Conservation (phyloP, 2,888 invertebrate genomes). For the Apamea monoglypha region DNA sequence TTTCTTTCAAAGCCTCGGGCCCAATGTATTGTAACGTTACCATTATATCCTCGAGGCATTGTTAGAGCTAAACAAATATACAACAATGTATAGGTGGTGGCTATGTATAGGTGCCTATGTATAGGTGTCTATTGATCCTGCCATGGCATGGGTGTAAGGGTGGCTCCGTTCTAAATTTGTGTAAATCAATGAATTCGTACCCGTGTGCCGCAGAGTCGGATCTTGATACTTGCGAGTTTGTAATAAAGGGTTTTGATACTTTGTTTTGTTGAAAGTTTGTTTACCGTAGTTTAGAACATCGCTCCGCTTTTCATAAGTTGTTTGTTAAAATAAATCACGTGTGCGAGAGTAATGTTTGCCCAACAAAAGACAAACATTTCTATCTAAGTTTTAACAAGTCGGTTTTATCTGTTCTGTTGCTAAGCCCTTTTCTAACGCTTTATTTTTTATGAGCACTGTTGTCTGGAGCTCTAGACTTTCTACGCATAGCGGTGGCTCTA, state of each 20-base stretch:
- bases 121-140: conserved; percentile 53
- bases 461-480: neutral
- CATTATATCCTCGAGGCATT: conserved; percentile 44
- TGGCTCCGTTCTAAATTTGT: conserved; percentile 62
- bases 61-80: conserved; percentile 33
- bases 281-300: neutral
- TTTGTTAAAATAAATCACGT: neutral
- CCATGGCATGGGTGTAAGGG: conserved; percentile 33
- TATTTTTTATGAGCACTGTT: neutral
- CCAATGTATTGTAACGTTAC: conserved; percentile 45
- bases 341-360: neutral
- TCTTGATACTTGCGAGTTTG: conserved; percentile 42
- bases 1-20: conserved; percentile 7
- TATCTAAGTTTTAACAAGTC: neutral
- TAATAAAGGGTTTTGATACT: conserved; percentile 34
- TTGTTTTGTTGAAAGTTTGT: conserved; percentile 31
- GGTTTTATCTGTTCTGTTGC: neutral
- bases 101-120: conserved; percentile 9
- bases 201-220: conserved; percentile 30
- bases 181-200: conserved; percentile 66
- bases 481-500: neutral
- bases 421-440: neutral
- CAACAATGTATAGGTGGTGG: neutral
- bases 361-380: neutral
- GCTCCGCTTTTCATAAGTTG: conserved; percentile 5